phyloP scores from a whole-genome alignment of 2,888 invertebrate species.

The Abrostola triplasia region DNA sequence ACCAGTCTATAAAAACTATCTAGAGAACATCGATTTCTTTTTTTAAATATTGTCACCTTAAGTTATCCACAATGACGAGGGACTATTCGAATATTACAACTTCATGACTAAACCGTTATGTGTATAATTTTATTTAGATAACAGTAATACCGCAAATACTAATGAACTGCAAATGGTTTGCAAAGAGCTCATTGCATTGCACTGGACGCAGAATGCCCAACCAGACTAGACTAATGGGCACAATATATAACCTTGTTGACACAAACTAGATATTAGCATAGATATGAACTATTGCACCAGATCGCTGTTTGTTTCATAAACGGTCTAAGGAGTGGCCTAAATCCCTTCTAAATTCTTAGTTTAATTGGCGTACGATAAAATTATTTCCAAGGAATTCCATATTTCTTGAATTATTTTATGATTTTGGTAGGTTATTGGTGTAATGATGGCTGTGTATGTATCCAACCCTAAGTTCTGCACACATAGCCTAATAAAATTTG shows the following conservation, averaged over 20 bases:
- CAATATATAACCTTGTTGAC: slow-evolving; percentile 45
- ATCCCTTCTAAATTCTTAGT: slow-evolving; percentile 45
- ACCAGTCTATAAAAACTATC: no score
- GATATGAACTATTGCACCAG: slow-evolving; percentile 40
- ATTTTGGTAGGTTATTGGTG: no score
- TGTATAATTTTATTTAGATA: not conserved
- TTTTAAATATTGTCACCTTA: no score
- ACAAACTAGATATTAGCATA: slow-evolving; percentile 50
- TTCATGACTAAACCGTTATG: no score
- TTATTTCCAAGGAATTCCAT: slow-evolving; percentile 4
- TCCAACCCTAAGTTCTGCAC: no score
- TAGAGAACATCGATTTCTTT: no score
- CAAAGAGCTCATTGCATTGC: slow-evolving; percentile 13
- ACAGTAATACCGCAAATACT: not conserved
- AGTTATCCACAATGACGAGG: no score
- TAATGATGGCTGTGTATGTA: no score
- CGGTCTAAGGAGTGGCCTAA: slow-evolving; percentile 36
- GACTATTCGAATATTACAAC: not conserved
- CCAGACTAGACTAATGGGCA: slow-evolving; percentile 10
- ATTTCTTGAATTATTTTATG: not conserved
- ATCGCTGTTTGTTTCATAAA: slow-evolving; percentile 39
- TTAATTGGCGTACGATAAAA: slow-evolving; percentile 30
- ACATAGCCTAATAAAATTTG: no score
- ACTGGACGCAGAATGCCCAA: slow-evolving; percentile 19
- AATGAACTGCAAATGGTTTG: slow-evolving; percentile 11